phyloP scores from a whole-genome alignment of 2,888 invertebrate genomes.

The Cheilosia urbana region DNA sequence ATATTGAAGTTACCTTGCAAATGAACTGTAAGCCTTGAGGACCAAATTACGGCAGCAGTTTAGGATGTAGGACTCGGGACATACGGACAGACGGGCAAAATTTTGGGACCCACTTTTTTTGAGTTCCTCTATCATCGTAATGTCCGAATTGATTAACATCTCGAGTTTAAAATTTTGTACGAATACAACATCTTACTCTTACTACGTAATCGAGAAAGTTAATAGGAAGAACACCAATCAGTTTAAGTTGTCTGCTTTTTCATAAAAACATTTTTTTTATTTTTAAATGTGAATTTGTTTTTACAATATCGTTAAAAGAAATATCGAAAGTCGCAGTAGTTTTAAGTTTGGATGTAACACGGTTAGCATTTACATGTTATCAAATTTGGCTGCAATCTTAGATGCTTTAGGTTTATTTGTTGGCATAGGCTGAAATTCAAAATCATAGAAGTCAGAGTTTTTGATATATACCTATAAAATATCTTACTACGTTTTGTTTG shows the following conservation, averaged over 20 bases:
- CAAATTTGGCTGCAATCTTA: slow-evolving; percentile 76
- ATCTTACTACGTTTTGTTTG: slow-evolving; percentile 33
- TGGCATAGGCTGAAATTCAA: slow-evolving; percentile 23
- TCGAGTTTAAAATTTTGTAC: no score
- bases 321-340: slow-evolving; percentile 20
- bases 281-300: slow-evolving; percentile 39
- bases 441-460: not conserved
- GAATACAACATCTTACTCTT: no score
- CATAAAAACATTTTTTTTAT: slow-evolving; percentile 15
- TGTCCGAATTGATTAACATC: no score
- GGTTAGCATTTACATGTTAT: slow-evolving; percentile 55
- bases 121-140: no score
- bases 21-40: no score
- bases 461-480: no score
- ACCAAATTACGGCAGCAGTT: no score
- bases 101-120: no score
- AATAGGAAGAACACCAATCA: not conserved
- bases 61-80: no score
- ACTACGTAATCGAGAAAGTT: not conserved
- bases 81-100: no score
- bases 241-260: not conserved
- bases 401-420: slow-evolving; percentile 77
- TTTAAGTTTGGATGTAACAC: slow-evolving; percentile 5
- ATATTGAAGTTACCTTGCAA: no score
- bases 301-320: slow-evolving; percentile 19